A percentile compares a stretch with the other conserved stretches of the same genome.
phyloP scores from a whole-genome alignment of 2,888 invertebrate species.

The Drosophila rubida region DNA sequence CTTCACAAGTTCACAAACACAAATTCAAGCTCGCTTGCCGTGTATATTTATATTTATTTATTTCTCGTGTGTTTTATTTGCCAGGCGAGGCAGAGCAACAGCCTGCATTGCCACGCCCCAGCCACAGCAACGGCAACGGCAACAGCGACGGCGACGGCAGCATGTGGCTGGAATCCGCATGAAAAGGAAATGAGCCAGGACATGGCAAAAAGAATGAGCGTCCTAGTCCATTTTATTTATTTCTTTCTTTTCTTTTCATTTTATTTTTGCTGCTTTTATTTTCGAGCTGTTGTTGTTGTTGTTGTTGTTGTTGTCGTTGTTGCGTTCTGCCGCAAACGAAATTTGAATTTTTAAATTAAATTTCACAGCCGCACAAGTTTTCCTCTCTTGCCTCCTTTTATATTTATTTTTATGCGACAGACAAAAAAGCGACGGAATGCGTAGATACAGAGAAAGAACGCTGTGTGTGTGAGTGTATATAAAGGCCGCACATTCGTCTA shows the following conservation, averaged over 20 bases:
- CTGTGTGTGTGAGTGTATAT: conserved; percentile 6
- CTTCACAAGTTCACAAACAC: conserved; percentile 19
- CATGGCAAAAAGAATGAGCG: conserved; percentile 27
- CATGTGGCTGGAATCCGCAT: conserved; percentile 52
- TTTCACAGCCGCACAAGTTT: conserved; percentile 59
- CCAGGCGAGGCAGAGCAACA: conserved; percentile 34
- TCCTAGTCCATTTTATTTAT: conserved; percentile 33
- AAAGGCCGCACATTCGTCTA: conserved; percentile 27
- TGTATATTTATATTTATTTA: neutral
- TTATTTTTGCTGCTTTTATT: neutral
- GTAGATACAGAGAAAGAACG: neutral
- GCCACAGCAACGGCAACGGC: conserved; percentile 2
- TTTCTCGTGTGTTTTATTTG: neutral
- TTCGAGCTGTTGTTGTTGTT: neutral
- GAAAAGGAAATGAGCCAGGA: conserved; percentile 61
- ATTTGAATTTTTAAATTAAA: conserved; percentile 80
- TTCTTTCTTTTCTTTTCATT: neutral
- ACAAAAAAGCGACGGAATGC: conserved; percentile 10
- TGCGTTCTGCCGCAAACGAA: conserved; percentile 34
- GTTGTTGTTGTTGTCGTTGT: neutral
- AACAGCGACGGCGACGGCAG: conserved; percentile 11
- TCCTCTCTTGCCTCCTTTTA: conserved; percentile 10
- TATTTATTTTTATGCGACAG: conserved; percentile 25
- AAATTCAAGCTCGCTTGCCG: conserved; percentile 2
- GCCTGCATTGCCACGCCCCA: conserved; percentile 58